These are phyloP conservation scores for Oryzias dopingdopingensis DNA, from an alignment of 2,797 vertebrate genomes.

Conservation along the genomic window DNA sequence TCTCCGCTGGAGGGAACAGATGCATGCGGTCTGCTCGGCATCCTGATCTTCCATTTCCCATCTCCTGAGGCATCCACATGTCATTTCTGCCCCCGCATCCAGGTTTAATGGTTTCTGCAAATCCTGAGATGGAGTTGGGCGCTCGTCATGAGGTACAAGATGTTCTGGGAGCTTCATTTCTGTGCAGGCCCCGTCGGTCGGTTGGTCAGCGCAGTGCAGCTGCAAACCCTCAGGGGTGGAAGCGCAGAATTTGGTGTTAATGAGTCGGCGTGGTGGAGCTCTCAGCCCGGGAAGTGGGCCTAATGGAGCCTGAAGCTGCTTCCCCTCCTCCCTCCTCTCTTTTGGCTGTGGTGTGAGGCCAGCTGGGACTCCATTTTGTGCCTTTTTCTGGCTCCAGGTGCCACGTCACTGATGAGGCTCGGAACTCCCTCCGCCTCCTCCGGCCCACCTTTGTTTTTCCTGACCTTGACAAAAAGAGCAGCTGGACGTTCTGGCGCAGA, in stretches of 20 bases:
- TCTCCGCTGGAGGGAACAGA: conserved; percentile 52
- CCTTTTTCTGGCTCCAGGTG: conserved; percentile 60
- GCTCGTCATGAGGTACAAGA: neutral
- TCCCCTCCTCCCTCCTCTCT: conserved; percentile 42
- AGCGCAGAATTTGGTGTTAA: conserved; percentile 61
- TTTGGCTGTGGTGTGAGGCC: conserved; percentile 38
- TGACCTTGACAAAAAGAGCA: conserved; percentile 66
- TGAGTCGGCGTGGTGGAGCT: conserved; percentile 53
- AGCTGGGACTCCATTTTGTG: conserved; percentile 73
- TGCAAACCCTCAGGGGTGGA: conserved; percentile 50
- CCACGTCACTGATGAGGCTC: conserved; percentile 39
- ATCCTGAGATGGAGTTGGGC: conserved; percentile 2
- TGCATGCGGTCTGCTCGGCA: conserved; percentile 44
- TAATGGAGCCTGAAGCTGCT: conserved; percentile 68
- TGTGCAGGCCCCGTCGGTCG: neutral
- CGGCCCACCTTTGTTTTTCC: conserved; percentile 36
- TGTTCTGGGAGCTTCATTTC: conserved; percentile 3
- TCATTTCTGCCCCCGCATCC: conserved; percentile 27
- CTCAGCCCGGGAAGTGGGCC: conserved; percentile 51
- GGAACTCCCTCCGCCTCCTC: conserved; percentile 13
- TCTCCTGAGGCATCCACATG: conserved; percentile 43
- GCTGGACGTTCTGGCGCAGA: conserved; percentile 54
- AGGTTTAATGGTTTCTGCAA: conserved; percentile 9
- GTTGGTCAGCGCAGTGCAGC: conserved; percentile 14
- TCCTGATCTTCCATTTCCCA: conserved; percentile 24